phyloP scores from a whole-genome alignment of 2,888 invertebrate genomes.

The Dromius quadrimaculatus region DNA sequence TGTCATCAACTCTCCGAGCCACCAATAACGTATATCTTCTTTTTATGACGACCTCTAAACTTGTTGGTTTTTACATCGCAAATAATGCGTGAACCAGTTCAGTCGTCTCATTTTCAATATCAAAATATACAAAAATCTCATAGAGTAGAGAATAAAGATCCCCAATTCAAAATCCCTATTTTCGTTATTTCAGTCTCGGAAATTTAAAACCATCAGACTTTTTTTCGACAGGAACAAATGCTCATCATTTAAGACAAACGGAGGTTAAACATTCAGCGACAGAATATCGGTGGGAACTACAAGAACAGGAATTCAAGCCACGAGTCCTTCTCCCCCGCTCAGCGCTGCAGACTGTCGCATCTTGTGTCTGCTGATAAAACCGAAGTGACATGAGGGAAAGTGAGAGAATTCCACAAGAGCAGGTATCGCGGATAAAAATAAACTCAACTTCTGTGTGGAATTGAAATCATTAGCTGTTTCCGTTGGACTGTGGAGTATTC shows the following conservation, averaged over 20 bases:
- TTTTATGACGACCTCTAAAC: too few relatives aligned
- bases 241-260: constrained; percentile 42
- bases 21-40: too few relatives aligned
- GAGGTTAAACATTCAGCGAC: constrained; percentile 48
- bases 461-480: constrained; percentile 42
- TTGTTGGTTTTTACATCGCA: too few relatives aligned
- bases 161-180: constrained; percentile 7
- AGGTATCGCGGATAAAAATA: constrained; percentile 28
- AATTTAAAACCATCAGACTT: constrained; percentile 40
- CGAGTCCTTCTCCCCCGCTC: neutral
- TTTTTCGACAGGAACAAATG: constrained; percentile 45
- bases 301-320: constrained; percentile 24
- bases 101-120: too few relatives aligned
- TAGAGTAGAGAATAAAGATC: neutral
- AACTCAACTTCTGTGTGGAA: neutral
- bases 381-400: constrained; percentile 14
- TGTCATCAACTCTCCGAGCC: too few relatives aligned
- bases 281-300: constrained; percentile 44
- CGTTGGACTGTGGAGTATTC: constrained; percentile 38
- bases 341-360: neutral
- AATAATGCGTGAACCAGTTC: too few relatives aligned
- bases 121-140: too few relatives aligned
- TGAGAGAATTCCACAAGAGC: neutral
- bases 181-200: neutral
- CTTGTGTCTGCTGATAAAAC: constrained; percentile 24